Evolutionary conservation across 2,888 invertebrate species (phyloP).

Genomic region (Eremobia ochroleuca): DNA sequence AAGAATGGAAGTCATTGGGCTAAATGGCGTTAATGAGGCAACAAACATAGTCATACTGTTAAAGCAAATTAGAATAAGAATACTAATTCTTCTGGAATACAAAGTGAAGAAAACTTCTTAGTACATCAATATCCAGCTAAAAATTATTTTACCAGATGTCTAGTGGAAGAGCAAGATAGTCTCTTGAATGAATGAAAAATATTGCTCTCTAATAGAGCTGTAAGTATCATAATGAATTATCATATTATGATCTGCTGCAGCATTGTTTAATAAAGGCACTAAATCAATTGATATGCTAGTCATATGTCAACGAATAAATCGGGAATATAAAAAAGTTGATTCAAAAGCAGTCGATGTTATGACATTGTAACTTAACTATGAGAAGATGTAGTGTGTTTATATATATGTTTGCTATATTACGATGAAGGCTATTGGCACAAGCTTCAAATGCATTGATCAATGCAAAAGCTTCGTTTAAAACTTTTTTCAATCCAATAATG

Average conservation of each 20-base stretch:
- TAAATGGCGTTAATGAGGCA: background rate
- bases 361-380: slow-evolving; percentile 3
- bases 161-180: background rate
- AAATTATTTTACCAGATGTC: background rate
- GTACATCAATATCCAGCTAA: background rate
- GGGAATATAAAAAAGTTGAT: slow-evolving; percentile 4
- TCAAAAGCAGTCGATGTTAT: slow-evolving; percentile 10
- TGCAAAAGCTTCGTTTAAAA: slow-evolving; percentile 8
- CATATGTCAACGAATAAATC: slow-evolving; percentile 44
- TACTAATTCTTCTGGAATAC: background rate
- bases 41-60: background rate
- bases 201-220: slow-evolving; percentile 45
- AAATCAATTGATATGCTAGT: slow-evolving; percentile 54
- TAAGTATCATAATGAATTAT: slow-evolving; percentile 33
- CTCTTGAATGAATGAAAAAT: slow-evolving; percentile 20
- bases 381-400: background rate
- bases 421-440: slow-evolving; percentile 4
- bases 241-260: slow-evolving; percentile 9
- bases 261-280: slow-evolving; percentile 46
- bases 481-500: slow-evolving; percentile 7
- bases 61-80: background rate
- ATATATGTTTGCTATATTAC: background rate
- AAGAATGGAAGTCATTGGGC: rapidly evolving
- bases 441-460: background rate
- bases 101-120: background rate